Evolutionary conservation across 2,113 vertebrate genomes (phyloP).

Genomic region (Hippocampus zosterae): DNA sequence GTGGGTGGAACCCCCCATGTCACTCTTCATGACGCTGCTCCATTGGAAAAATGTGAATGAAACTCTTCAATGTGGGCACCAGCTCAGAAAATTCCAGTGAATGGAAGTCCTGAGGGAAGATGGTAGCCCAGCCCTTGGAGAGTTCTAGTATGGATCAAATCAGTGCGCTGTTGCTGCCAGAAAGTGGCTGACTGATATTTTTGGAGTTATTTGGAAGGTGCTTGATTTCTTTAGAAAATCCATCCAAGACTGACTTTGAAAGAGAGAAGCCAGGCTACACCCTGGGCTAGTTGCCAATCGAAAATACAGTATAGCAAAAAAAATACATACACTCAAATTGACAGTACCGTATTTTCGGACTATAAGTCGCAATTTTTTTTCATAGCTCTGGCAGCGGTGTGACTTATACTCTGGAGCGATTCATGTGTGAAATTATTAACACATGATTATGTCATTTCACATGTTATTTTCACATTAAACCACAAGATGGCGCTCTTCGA

Average conservation of each 20-base stretch:
- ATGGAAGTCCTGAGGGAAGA: conserved; percentile 33
- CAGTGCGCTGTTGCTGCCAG: background rate
- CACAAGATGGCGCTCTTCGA: too few species aligned
- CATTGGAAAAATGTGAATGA: conserved; percentile 46
- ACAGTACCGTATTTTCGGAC: too few species aligned
- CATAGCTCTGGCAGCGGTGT: too few species aligned
- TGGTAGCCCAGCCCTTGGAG: conserved; percentile 32
- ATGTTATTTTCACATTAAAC: too few species aligned
- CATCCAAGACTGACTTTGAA: background rate
- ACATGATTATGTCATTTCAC: too few species aligned
- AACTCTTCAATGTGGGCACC: conserved; percentile 53
- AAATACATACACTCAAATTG: background rate
- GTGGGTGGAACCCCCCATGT: conserved; percentile 48
- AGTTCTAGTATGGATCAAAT: conserved; percentile 11
- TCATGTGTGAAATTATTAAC: too few species aligned
- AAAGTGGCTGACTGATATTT: background rate
- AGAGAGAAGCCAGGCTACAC: too few species aligned
- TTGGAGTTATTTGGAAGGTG: background rate
- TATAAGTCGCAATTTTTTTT: too few species aligned
- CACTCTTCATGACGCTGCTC: conserved; percentile 29
- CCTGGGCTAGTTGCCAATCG: too few species aligned
- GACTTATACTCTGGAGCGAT: too few species aligned
- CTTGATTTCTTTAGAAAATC: background rate
- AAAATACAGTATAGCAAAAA: background rate
- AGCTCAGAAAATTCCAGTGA: conserved; percentile 42